These are phyloP conservation scores for Nebria brevicollis DNA, from an alignment of 2,888 invertebrate species.

Conservation along the genomic window DNA sequence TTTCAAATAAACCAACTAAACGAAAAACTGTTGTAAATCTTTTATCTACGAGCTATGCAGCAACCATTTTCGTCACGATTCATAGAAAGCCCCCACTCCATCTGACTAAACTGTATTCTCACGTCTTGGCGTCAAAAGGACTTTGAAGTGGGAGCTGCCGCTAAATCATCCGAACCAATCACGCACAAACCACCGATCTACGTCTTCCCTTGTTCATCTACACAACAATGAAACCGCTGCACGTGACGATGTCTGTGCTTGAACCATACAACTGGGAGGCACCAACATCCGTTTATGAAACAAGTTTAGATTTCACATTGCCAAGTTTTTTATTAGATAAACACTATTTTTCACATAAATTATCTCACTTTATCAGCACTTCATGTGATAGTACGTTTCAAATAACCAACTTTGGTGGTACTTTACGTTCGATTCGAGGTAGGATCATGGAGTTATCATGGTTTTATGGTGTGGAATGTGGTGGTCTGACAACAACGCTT, in stretches of 20 bases:
- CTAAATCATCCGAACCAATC: slow-evolving; percentile 46
- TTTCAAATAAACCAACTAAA: slow-evolving; percentile 55
- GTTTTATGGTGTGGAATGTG: slow-evolving; percentile 62
- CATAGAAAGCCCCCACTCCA: slow-evolving; percentile 64
- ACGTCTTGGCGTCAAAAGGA: slow-evolving; percentile 74
- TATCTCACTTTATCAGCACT: background rate
- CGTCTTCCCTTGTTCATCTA: slow-evolving; percentile 44
- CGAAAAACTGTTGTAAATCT: slow-evolving; percentile 56
- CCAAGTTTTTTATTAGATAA: slow-evolving; percentile 56
- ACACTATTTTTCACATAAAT: slow-evolving; percentile 14
- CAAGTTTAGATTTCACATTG: slow-evolving; percentile 74
- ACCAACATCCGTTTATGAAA: slow-evolving; percentile 79
- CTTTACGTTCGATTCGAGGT: background rate
- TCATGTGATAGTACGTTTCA: background rate
- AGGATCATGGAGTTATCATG: background rate
- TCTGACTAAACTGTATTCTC: slow-evolving; percentile 71
- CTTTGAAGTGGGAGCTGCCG: slow-evolving; percentile 69
- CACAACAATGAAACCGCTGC: slow-evolving; percentile 54
- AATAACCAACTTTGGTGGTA: background rate
- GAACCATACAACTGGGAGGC: slow-evolving; percentile 58
- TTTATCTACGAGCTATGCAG: slow-evolving; percentile 67
- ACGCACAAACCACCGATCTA: slow-evolving; percentile 46
- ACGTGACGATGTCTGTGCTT: slow-evolving; percentile 62
- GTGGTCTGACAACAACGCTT: slow-evolving; percentile 73
- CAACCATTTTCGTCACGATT: slow-evolving; percentile 66